Base-by-base conservation (phyloP, 2,888 invertebrate genomes). In the Volucella inanis region DNA sequence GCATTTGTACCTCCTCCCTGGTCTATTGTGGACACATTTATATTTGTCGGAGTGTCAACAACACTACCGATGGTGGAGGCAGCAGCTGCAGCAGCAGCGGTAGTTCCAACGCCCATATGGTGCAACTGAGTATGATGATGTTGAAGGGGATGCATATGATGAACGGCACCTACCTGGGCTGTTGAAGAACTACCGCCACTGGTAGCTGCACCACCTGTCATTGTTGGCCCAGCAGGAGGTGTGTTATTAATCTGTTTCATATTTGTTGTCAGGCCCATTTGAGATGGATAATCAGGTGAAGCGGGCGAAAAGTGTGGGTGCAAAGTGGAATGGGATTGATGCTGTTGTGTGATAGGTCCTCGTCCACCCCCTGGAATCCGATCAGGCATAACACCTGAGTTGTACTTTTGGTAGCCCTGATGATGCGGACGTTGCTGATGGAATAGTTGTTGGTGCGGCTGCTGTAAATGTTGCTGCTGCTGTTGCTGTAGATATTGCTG, bases 281-380 rank as follows among this genome's bases (percentile, higher is more conserved):
- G 86, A 64, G 89, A 88, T 52, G 94, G 95, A 90, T 95, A 95
- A 82, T 95, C 94, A 87, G 95, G 95, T 88, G 96, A 95, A 80
- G 95, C 96, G 87, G 95, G 94, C 31, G 31, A 31, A 92, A 96
- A 96, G 93, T 95, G 95, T 92, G 95, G 94, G 93, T 90, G 90
- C 62, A 92, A 91, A 78, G 90, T 90, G 72, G 88, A 85, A 79
- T 84, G 79, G 55, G 82, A 80, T 75, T 81, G 70, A 84, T 87
- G 78, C 59, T 74, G 54, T 10, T 45, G 62, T 31, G 70, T 52
- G 45, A 59, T 38, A 52, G 47, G 57, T 22, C 75, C 81, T 52
- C 75, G 75, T 59, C 85, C 85, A 76, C 76, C 81, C 47, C 72
- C 80, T 62, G 85, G 68, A 85, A 85, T 72, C 77, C 85, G 81